A percentile compares a stretch with the other conserved stretches of the same genome.
Evolutionary conservation across 2,797 vertebrate species (phyloP).

Genomic region (Enteromius thamalakanensis): DNA sequence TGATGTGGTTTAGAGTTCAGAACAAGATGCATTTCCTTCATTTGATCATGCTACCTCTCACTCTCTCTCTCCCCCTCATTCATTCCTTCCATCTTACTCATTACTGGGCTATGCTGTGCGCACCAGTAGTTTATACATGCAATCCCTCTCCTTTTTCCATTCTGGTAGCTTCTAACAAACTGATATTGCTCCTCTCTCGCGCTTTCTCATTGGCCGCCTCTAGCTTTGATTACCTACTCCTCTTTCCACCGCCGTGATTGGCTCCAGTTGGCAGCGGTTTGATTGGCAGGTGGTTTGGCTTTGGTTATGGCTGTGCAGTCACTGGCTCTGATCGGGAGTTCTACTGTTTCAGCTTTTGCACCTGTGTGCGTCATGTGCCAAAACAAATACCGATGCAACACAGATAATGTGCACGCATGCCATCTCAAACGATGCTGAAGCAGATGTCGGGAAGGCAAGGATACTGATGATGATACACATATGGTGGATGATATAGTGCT

Average conservation of each 20-base stretch:
- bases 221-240: conserved; percentile 47
- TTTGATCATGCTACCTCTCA: conserved; percentile 46
- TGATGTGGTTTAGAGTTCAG: conserved; percentile 60
- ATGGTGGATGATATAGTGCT: neutral
- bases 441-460: conserved; percentile 2
- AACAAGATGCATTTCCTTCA: conserved; percentile 49
- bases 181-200: neutral
- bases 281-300: conserved; percentile 58
- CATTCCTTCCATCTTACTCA: conserved; percentile 53
- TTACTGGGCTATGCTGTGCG: conserved; percentile 26
- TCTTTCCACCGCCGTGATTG: conserved; percentile 56
- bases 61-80: conserved; percentile 24
- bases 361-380: conserved; percentile 52
- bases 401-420: conserved; percentile 20
- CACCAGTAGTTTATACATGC: conserved; percentile 40
- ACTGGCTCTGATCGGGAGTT: conserved; percentile 47
- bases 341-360: conserved; percentile 57
- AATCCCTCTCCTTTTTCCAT: conserved; percentile 31
- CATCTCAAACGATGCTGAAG: conserved; percentile 7
- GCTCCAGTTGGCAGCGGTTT: conserved; percentile 46
- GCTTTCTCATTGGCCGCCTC: neutral
- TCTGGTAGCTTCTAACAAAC: conserved; percentile 40
- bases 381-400: conserved; percentile 47
- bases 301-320: conserved; percentile 27
- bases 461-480: conserved; percentile 2